These are phyloP conservation scores for Macropus fuliginosus DNA, from an alignment of 2,797 vertebrate genomes.

Conservation along the genomic window DNA sequence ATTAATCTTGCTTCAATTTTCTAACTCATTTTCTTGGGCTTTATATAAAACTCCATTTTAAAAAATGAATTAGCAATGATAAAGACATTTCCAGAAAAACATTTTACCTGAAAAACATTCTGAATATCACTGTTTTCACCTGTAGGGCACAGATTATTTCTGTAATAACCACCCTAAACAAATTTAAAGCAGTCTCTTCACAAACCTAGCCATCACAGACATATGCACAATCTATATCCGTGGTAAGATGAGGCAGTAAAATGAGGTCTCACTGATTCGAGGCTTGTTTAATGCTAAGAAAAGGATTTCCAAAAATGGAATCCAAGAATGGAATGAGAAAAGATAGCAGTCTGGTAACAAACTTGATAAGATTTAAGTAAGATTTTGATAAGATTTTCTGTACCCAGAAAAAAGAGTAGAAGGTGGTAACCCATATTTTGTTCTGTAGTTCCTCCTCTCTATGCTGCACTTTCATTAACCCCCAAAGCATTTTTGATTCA, in stretches of 20 bases:
- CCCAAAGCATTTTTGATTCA: background rate
- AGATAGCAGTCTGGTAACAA: constrained; percentile 27
- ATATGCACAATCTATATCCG: constrained; percentile 7
- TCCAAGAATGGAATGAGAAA: too few relatives aligned
- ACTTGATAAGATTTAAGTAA: background rate
- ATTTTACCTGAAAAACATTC: background rate
- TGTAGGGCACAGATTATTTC: constrained; percentile 44
- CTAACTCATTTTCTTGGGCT: constrained; percentile 8
- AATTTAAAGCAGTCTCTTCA: constrained; percentile 4
- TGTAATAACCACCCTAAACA: constrained; percentile 54
- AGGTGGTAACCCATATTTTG: constrained; percentile 22
- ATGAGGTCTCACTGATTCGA: background rate
- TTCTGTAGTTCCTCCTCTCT: constrained; percentile 30
- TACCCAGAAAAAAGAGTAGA: constrained; percentile 40
- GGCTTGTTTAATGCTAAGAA: constrained; percentile 41
- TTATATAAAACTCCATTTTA: constrained; percentile 22
- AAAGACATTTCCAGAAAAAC: constrained; percentile 14
- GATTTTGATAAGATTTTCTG: background rate
- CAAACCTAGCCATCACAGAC: background rate
- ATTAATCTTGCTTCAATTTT: constrained; percentile 23
- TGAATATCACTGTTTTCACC: constrained; percentile 38
- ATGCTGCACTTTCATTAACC: constrained; percentile 32
- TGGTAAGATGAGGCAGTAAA: background rate
- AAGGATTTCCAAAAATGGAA: constrained; percentile 42
- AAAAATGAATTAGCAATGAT: constrained; percentile 10